These are phyloP conservation scores for Tokudaia muenninki DNA, from an alignment of 2,797 vertebrate species.

Conservation along the genomic window DNA sequence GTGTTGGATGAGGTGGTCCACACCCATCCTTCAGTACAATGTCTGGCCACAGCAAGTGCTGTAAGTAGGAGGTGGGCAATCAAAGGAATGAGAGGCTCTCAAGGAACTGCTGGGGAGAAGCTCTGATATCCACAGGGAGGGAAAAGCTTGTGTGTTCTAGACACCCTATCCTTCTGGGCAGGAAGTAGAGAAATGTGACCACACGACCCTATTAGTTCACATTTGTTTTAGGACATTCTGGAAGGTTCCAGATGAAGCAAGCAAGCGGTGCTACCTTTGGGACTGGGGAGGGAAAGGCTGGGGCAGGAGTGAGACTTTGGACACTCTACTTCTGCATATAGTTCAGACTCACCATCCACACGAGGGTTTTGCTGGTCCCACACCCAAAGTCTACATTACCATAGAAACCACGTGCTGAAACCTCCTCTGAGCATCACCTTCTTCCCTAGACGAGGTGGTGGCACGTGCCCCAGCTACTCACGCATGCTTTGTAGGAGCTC, in stretches of 20 bases:
- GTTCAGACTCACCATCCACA: neutral
- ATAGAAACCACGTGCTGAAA: neutral
- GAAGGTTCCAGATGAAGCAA: neutral
- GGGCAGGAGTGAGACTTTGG: neutral
- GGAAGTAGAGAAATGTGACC: neutral
- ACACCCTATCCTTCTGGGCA: neutral
- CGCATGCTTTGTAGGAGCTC: neutral
- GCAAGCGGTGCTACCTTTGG: rapidly evolving
- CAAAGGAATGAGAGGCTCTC: neutral
- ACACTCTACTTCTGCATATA: neutral
- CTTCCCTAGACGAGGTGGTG: neutral
- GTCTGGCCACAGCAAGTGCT: neutral
- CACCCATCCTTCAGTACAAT: rapidly evolving
- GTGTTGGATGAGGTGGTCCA: neutral
- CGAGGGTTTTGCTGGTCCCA: neutral
- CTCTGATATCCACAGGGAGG: neutral
- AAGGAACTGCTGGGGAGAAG: neutral
- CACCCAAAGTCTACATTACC: neutral
- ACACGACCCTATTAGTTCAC: neutral
- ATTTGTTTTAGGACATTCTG: neutral
- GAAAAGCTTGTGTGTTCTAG: rapidly evolving
- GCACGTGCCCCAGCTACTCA: neutral
- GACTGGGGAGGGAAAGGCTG: neutral
- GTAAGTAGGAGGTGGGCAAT: rapidly evolving
- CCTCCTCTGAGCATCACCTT: neutral